These are phyloP conservation scores for Valencia hispanica DNA, from an alignment of 2,797 vertebrate species.

Conservation along the genomic window DNA sequence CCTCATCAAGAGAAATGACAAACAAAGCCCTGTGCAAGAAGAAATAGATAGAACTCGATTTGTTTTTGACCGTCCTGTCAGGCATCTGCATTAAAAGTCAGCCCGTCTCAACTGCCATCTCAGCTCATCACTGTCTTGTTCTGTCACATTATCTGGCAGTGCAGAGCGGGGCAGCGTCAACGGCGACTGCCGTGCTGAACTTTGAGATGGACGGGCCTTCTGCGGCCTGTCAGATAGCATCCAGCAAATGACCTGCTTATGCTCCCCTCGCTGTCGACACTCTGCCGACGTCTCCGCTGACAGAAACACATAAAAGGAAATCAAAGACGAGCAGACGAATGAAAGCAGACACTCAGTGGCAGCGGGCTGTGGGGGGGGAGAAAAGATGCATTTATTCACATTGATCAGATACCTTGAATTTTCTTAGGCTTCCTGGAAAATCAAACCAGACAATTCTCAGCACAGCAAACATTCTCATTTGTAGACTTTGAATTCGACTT, in stretches of 20 bases:
- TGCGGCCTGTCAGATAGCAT: conserved; percentile 71
- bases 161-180: conserved; percentile 23
- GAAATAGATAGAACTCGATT: conserved; percentile 24
- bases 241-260: conserved; percentile 61
- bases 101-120: conserved; percentile 23
- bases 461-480: not conserved
- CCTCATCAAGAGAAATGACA: not conserved
- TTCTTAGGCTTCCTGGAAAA: not conserved
- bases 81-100: conserved; percentile 40
- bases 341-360: conserved; percentile 35
- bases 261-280: conserved; percentile 40
- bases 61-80: conserved; percentile 51
- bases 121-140: conserved; percentile 66
- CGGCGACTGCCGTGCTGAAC: conserved; percentile 43
- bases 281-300: conserved; percentile 40
- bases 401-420: not conserved
- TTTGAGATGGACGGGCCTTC: conserved; percentile 64
- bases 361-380: not conserved
- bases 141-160: conserved; percentile 64
- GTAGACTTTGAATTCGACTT: not conserved
- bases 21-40: not conserved
- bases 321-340: conserved; percentile 31
- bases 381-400: conserved; percentile 8
- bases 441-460: not conserved
- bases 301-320: conserved; percentile 47